Conservation (phyloP, 2,888 invertebrate species). For the Cryptocephalus primarius region DNA sequence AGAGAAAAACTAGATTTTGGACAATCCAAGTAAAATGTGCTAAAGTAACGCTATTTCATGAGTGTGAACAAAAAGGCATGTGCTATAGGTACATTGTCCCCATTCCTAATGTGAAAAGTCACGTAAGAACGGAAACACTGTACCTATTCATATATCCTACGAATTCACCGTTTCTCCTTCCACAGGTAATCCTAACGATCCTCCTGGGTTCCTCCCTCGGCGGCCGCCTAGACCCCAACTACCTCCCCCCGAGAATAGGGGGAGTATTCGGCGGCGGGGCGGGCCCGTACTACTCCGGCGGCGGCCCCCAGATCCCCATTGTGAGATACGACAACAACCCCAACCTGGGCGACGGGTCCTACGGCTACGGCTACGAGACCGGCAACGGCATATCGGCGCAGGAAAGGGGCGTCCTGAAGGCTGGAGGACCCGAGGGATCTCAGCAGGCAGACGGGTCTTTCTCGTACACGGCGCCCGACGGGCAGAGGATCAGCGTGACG, state of each 20-base stretch:
- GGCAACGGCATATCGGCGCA: slow-evolving; percentile 37
- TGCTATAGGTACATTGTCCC: too few species aligned
- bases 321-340: slow-evolving; percentile 25
- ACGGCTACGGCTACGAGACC: slow-evolving; percentile 41
- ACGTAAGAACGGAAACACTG: too few species aligned
- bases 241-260: slow-evolving; percentile 46
- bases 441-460: slow-evolving; percentile 42
- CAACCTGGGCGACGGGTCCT: slow-evolving; percentile 29
- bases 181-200: slow-evolving; percentile 36
- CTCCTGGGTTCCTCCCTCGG: slow-evolving; percentile 35
- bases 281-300: slow-evolving; percentile 4
- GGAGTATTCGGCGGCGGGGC: slow-evolving; percentile 34
- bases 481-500: slow-evolving; percentile 42
- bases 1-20: too few species aligned
- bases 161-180: too few species aligned
- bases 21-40: too few species aligned
- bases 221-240: slow-evolving; percentile 46
- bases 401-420: slow-evolving; percentile 32
- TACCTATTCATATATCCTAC: too few species aligned
- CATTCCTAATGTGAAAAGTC: too few species aligned
- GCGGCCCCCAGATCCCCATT: slow-evolving; percentile 29
- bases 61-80: too few species aligned
- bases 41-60: too few species aligned
- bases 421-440: slow-evolving; percentile 32
- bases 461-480: slow-evolving; percentile 49